phyloP scores from a whole-genome alignment of 2,888 invertebrate species.

The Volucella inanis region DNA sequence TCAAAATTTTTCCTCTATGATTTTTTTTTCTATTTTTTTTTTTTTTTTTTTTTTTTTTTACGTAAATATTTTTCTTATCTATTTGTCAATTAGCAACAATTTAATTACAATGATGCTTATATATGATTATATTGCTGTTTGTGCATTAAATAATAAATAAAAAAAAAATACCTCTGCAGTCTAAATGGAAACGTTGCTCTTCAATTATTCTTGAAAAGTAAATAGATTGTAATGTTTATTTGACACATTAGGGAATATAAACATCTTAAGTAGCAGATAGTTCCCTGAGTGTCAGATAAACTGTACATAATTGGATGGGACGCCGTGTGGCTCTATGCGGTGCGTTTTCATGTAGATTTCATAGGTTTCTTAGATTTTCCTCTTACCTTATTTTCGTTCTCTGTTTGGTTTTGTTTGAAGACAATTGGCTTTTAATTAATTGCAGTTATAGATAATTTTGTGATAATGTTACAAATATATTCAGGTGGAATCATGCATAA shows the following conservation, averaged over 20 bases:
- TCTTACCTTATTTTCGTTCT: slow-evolving; percentile 41
- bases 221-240: slow-evolving; percentile 22
- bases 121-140: slow-evolving; percentile 61
- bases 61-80: slow-evolving; percentile 37
- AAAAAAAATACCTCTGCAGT: slow-evolving; percentile 62
- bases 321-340: background rate
- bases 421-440: slow-evolving; percentile 72
- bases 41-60: slow-evolving; percentile 75
- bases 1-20: slow-evolving; percentile 76
- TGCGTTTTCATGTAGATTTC: slow-evolving; percentile 69
- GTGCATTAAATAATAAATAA: slow-evolving; percentile 35
- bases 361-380: slow-evolving; percentile 62
- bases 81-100: slow-evolving; percentile 50
- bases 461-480: slow-evolving; percentile 74
- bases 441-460: slow-evolving; percentile 70
- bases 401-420: slow-evolving; percentile 68
- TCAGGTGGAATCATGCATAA: slow-evolving; percentile 76
- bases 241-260: slow-evolving; percentile 8
- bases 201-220: background rate
- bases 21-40: slow-evolving; percentile 74
- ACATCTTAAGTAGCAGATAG: slow-evolving; percentile 31
- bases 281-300: slow-evolving; percentile 22
- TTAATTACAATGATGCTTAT: slow-evolving; percentile 58
- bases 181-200: slow-evolving; percentile 51
- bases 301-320: background rate